Conservation (phyloP, 1,140 invertebrate genomes). For the Aphelinus atriplicis region DNA sequence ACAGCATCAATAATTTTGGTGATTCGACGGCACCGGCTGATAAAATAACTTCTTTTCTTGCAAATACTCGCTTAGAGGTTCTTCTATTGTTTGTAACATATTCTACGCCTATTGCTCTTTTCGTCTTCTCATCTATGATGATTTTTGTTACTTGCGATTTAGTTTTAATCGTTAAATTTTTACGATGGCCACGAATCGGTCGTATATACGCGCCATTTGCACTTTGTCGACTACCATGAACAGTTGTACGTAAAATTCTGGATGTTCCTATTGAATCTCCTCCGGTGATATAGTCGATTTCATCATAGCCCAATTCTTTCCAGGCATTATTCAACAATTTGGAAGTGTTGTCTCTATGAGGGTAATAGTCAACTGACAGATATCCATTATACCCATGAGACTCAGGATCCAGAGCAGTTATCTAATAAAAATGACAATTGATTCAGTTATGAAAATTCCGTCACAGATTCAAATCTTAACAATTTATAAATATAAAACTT, state of each 20-base stretch:
- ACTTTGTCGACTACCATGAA: background rate
- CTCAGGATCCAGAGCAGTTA: background rate
- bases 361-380: background rate
- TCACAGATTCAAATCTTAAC: too few relatives aligned
- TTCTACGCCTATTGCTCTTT: constrained; percentile 20
- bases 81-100: constrained; percentile 41
- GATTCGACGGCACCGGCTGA: background rate
- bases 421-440: too few relatives aligned
- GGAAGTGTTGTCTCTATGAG: background rate
- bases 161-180: constrained; percentile 76
- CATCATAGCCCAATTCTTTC: background rate
- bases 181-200: background rate
- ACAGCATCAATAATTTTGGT: constrained; percentile 4
- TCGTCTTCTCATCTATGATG: constrained; percentile 63
- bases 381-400: constrained; percentile 9
- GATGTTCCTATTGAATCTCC: background rate
- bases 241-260: background rate
- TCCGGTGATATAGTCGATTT: background rate
- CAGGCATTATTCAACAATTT: background rate
- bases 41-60: background rate
- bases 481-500: background rate
- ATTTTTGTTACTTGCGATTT: constrained; percentile 72
- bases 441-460: too few relatives aligned
- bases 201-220: background rate
- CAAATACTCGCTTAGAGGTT: background rate